Conservation (phyloP, 2,888 invertebrate genomes). For the Ceramica pisi region DNA sequence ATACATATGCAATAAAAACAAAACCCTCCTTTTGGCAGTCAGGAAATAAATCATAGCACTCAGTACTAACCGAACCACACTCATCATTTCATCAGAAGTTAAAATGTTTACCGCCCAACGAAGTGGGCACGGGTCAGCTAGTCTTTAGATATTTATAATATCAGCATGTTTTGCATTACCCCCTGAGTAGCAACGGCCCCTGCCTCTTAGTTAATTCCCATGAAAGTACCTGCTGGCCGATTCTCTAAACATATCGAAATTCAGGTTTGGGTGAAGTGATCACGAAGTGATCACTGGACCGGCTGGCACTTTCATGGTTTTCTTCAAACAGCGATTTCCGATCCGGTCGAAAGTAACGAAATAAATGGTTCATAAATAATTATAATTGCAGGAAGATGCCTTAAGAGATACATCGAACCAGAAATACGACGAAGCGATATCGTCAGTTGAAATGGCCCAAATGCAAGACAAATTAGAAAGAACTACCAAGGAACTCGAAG, state of each 20-base stretch:
- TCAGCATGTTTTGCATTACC: constrained; percentile 43
- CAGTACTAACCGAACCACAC: too few relatives aligned
- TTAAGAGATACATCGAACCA: constrained; percentile 85
- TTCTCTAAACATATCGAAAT: too few relatives aligned
- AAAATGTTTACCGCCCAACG: too few relatives aligned
- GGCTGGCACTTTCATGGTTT: too few relatives aligned
- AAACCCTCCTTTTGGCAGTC: too few relatives aligned
- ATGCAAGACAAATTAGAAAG: constrained; percentile 86
- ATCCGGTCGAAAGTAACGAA: not conserved
- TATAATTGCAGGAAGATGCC: constrained; percentile 82
- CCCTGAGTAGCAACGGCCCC: too few relatives aligned
- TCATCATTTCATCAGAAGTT: too few relatives aligned
- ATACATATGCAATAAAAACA: too few relatives aligned
- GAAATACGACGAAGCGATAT: constrained; percentile 87
- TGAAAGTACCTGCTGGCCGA: not conserved
- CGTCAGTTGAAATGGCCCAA: constrained; percentile 88
- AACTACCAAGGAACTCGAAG: constrained; percentile 78
- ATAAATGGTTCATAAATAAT: not conserved
- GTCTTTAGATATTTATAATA: constrained; percentile 17
- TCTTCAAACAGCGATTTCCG: not conserved
- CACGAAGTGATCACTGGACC: too few relatives aligned
- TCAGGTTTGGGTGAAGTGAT: too few relatives aligned
- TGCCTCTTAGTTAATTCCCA: constrained; percentile 19
- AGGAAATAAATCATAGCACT: too few relatives aligned
- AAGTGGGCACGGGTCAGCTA: too few relatives aligned